Evolutionary conservation across 2,113 vertebrate species (phyloP).

Genomic region (Centropristis striata): DNA sequence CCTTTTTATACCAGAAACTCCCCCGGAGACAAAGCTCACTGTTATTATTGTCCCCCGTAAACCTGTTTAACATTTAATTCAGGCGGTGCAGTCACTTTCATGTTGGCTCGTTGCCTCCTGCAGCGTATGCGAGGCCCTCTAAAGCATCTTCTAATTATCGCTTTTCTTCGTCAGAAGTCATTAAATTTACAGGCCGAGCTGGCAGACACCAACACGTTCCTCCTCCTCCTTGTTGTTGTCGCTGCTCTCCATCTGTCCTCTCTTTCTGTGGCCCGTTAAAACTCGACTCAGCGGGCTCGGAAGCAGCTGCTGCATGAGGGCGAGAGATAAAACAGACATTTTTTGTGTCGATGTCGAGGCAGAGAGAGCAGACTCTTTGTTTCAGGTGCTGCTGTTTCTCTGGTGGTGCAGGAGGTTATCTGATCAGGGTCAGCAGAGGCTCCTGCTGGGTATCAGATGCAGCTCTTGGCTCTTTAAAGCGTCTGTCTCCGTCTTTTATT

Average conservation of each 20-base stretch:
- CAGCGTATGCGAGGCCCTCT: neutral
- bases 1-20: neutral
- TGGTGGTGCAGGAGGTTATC: conserved; percentile 51
- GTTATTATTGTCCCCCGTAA: neutral
- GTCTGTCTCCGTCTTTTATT: conserved; percentile 6
- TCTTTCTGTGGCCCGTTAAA: neutral
- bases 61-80: conserved; percentile 21
- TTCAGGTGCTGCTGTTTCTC: neutral
- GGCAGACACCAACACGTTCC: neutral
- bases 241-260: conserved; percentile 49
- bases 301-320: conserved; percentile 44
- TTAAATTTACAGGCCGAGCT: neutral
- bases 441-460: conserved; percentile 58
- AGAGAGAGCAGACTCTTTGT: neutral
- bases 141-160: neutral
- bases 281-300: neutral
- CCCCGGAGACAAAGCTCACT: neutral
- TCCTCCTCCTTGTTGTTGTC: neutral
- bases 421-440: conserved; percentile 61
- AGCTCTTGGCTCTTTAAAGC: conserved; percentile 47
- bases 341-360: too few species aligned
- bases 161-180: neutral
- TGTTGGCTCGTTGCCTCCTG: neutral
- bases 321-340: neutral
- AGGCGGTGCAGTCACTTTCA: neutral